Evolutionary conservation across 2,113 vertebrate species (phyloP).

Genomic region (Setophaga coronata): DNA sequence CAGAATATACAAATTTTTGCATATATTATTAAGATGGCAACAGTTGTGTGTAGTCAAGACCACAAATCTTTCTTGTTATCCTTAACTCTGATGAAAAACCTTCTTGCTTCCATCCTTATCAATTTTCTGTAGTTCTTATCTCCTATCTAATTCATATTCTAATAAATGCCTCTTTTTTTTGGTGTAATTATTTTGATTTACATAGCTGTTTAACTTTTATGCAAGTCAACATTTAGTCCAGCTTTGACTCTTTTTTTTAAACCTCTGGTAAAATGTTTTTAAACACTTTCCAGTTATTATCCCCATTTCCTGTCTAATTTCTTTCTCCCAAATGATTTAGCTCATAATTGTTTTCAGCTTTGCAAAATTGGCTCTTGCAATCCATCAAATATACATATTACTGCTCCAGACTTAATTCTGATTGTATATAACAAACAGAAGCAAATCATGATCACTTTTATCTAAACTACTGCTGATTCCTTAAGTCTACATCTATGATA

Average conservation of each 20-base stretch:
- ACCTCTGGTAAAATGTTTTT: constrained; percentile 30
- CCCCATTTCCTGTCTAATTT: constrained; percentile 51
- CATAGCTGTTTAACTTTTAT: background rate
- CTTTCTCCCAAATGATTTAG: constrained; percentile 41
- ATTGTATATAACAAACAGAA: constrained; percentile 20
- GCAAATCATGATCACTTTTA: constrained; percentile 7
- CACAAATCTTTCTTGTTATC: background rate
- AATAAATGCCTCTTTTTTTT: background rate
- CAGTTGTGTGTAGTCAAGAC: background rate
- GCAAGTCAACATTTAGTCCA: background rate
- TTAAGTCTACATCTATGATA: background rate
- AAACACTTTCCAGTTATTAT: constrained; percentile 44
- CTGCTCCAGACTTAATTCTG: constrained; percentile 34
- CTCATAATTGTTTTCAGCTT: constrained; percentile 60
- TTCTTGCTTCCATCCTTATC: background rate
- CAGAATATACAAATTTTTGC: background rate
- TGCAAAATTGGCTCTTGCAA: constrained; percentile 23
- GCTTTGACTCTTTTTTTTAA: background rate
- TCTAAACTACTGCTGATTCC: constrained; percentile 5
- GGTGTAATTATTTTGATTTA: background rate
- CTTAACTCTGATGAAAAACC: background rate
- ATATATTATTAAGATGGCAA: background rate
- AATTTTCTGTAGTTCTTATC: background rate
- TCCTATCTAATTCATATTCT: background rate
- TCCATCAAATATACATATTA: constrained; percentile 28